A percentile compares a stretch with the other conserved stretches of the same genome.
Conservation (phyloP, 2,888 invertebrate species). For the Drosophila pseudotalamancana region DNA sequence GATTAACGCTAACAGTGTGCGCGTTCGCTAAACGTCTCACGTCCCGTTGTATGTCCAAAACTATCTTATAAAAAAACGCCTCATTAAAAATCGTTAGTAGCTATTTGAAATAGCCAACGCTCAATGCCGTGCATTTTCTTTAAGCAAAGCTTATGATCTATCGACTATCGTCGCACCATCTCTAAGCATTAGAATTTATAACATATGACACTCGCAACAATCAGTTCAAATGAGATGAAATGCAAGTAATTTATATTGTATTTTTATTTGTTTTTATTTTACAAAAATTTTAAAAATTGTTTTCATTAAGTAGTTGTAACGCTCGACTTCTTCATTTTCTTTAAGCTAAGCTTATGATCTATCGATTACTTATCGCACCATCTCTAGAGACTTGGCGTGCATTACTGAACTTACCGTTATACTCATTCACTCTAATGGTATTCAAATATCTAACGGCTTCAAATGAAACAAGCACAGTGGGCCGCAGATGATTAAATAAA, state of each 20-base stretch:
- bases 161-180: no score
- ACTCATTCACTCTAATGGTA: background rate
- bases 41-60: background rate
- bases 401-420: background rate
- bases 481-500: background rate
- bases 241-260: no score
- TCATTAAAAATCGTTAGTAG: background rate
- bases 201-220: no score
- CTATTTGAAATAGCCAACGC: background rate
- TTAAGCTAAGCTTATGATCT: background rate
- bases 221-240: no score
- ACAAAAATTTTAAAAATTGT: no score
- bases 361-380: conserved; percentile 2
- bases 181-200: no score
- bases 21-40: background rate
- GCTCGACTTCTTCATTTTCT: no score
- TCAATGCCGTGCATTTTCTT: no score
- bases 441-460: background rate
- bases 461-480: background rate
- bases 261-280: background rate
- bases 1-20: background rate
- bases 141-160: no score
- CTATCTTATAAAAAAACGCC: background rate
- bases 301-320: no score
- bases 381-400: background rate